These are phyloP conservation scores for Gallinago undulata DNA, from an alignment of 2,113 vertebrate species.

Conservation along the genomic window DNA sequence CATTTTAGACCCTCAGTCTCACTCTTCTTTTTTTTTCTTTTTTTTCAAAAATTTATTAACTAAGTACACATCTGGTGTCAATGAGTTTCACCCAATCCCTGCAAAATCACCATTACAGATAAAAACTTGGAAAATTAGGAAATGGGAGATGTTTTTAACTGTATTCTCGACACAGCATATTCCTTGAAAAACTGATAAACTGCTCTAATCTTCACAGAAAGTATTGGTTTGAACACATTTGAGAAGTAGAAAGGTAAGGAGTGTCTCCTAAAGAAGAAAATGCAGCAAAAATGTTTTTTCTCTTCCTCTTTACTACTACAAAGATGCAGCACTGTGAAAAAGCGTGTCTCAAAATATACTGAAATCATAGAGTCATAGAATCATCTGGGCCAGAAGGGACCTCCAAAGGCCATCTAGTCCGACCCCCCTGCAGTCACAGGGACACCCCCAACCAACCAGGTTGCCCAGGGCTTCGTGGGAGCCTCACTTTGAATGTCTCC, in stretches of 20 bases:
- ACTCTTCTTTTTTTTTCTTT: not conserved
- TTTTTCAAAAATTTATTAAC: not conserved
- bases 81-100: not conserved
- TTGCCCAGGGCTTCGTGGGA: too few species aligned
- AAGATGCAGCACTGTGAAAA: not conserved
- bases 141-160: not conserved
- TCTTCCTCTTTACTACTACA: not conserved
- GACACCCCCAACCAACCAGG: too few species aligned
- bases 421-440: too few species aligned
- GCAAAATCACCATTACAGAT: not conserved
- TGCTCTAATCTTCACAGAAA: not conserved
- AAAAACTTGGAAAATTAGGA: not conserved
- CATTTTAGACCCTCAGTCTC: not conserved
- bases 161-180: not conserved
- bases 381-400: too few species aligned
- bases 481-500: too few species aligned
- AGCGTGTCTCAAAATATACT: not conserved
- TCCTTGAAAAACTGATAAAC: not conserved
- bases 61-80: not conserved
- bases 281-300: not conserved
- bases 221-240: not conserved
- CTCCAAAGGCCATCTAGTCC: too few species aligned
- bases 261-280: not conserved
- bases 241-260: not conserved
- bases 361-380: not conserved